These are phyloP conservation scores for Crax fasciolata DNA, from an alignment of 2,797 vertebrate genomes.

Conservation along the genomic window DNA sequence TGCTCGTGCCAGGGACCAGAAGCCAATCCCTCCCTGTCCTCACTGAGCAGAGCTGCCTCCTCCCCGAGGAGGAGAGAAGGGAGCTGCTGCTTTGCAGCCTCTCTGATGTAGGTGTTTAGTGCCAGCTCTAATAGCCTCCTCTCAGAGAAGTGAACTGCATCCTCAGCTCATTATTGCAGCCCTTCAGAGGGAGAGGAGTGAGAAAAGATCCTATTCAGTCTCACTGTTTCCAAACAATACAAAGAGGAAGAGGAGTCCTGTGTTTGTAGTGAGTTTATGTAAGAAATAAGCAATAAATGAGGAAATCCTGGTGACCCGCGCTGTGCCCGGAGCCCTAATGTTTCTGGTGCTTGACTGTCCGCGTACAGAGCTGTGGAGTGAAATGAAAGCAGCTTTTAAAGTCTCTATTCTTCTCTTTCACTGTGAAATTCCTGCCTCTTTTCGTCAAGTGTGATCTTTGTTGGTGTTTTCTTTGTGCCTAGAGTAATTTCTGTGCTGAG, in stretches of 20 bases:
- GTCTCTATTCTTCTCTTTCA: constrained; percentile 51
- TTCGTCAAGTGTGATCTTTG: constrained; percentile 67
- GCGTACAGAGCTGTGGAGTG: neutral
- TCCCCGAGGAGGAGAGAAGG: constrained; percentile 48
- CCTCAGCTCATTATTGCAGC: constrained; percentile 63
- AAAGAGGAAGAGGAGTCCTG: constrained; percentile 52
- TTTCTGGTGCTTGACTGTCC: constrained; percentile 55
- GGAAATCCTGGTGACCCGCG: constrained; percentile 67
- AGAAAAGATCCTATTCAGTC: constrained; percentile 52
- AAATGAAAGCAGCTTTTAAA: constrained; percentile 73
- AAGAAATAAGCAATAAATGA: constrained; percentile 66
- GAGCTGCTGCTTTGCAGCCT: constrained; percentile 26
- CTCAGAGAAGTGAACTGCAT: constrained; percentile 63
- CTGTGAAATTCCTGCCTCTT: constrained; percentile 61
- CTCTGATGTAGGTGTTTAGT: constrained; percentile 75
- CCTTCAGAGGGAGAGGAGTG: constrained; percentile 60
- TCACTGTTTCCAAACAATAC: constrained; percentile 65
- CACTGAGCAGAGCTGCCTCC: constrained; percentile 1
- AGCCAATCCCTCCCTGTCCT: neutral
- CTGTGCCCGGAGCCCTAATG: neutral
- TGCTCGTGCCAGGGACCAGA: fast-evolving
- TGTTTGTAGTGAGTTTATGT: constrained; percentile 60
- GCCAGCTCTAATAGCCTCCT: constrained; percentile 69
- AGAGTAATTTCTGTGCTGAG: constrained; percentile 63
- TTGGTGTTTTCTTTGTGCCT: constrained; percentile 74